Evolutionary conservation across 2,113 vertebrate genomes (phyloP).

Genomic region (Pelobates fuscus): DNA sequence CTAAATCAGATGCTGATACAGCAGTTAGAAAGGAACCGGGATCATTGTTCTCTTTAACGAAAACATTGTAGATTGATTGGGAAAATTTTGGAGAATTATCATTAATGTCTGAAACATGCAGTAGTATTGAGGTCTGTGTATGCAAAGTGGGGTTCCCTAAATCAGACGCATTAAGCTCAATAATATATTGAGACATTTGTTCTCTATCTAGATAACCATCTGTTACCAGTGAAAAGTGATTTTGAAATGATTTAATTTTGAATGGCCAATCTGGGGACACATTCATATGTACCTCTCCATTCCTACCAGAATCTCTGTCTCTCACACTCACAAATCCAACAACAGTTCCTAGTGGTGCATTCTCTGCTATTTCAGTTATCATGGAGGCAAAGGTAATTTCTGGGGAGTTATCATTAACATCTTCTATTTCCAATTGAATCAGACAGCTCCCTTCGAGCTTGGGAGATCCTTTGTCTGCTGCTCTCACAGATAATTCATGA

Average conservation of each 20-base stretch:
- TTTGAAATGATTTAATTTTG: slow-evolving; percentile 70
- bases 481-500: slow-evolving; percentile 75
- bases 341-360: slow-evolving; percentile 66
- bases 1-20: slow-evolving; percentile 73
- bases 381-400: slow-evolving; percentile 60
- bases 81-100: slow-evolving; percentile 70
- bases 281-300: slow-evolving; percentile 59
- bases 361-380: slow-evolving; percentile 51
- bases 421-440: slow-evolving; percentile 71
- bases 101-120: slow-evolving; percentile 73
- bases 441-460: slow-evolving; percentile 79
- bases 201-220: slow-evolving; percentile 70
- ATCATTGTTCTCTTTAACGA: slow-evolving; percentile 79
- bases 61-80: slow-evolving; percentile 76
- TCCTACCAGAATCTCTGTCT: slow-evolving; percentile 71
- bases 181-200: slow-evolving; percentile 64
- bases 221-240: slow-evolving; percentile 73
- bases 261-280: not conserved
- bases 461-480: slow-evolving; percentile 74
- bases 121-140: slow-evolving; percentile 60
- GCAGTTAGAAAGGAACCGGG: slow-evolving; percentile 60
- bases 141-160: slow-evolving; percentile 64
- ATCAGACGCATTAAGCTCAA: slow-evolving; percentile 69
- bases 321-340: slow-evolving; percentile 73
- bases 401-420: slow-evolving; percentile 77